Evolutionary conservation across 2,888 invertebrate species (phyloP).

Genomic region (Osmoderma eremita): DNA sequence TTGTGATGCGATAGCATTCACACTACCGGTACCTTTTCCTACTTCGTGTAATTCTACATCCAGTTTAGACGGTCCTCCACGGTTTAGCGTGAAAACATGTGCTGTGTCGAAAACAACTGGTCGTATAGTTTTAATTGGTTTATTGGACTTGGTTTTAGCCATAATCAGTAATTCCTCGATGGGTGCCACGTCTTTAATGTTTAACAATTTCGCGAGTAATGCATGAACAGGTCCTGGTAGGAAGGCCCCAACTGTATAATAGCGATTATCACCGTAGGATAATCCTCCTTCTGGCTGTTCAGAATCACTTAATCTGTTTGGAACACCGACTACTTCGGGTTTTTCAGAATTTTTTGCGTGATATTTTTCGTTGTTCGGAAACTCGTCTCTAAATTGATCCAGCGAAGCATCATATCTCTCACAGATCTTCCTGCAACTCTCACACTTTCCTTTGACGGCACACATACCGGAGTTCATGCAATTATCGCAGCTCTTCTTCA

Average conservation of each 20-base stretch:
- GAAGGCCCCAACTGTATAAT: conserved; percentile 50
- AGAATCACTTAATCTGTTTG: conserved; percentile 17
- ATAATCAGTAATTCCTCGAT: conserved; percentile 49
- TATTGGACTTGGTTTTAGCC: conserved; percentile 47
- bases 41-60: conserved; percentile 47
- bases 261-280: conserved; percentile 46
- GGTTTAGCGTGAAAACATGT: conserved; percentile 49
- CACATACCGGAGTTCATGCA: conserved; percentile 43
- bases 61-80: conserved; percentile 40
- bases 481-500: conserved; percentile 44
- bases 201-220: conserved; percentile 47
- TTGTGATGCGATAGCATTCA: conserved; percentile 42
- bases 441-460: conserved; percentile 45
- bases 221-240: conserved; percentile 47
- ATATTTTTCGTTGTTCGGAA: neutral
- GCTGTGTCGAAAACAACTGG: conserved; percentile 51
- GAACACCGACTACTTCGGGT: conserved; percentile 27
- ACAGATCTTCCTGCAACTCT: conserved; percentile 44
- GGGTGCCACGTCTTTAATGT: conserved; percentile 44
- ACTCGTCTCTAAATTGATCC: neutral
- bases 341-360: neutral
- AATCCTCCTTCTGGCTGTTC: conserved; percentile 37
- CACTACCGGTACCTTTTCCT: conserved; percentile 28
- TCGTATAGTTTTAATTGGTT: conserved; percentile 8
- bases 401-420: conserved; percentile 34